These are phyloP conservation scores for Puntigrus tetrazona DNA, from an alignment of 2,113 vertebrate species.

Conservation along the genomic window DNA sequence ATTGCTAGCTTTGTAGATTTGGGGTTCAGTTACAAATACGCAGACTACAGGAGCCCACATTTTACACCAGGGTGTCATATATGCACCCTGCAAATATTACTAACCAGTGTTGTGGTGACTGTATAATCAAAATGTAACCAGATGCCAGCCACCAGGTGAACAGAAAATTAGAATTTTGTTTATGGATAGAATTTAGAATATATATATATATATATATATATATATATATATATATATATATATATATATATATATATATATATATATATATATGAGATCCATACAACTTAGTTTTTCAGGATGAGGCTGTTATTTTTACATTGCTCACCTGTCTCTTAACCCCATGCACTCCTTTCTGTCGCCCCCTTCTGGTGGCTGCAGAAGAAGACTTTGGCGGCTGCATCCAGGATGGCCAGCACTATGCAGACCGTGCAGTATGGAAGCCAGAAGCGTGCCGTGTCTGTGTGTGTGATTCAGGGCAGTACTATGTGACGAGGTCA, in stretches of 20 bases:
- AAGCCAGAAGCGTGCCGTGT: constrained; percentile 92
- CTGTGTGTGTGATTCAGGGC: constrained; percentile 93
- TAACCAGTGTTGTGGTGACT: constrained; percentile 7
- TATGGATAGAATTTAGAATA: not conserved
- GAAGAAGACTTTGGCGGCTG: constrained; percentile 83
- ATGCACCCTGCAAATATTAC: constrained; percentile 28
- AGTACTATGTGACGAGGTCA: constrained; percentile 93
- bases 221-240: not conserved
- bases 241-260: not conserved
- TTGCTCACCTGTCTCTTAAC: constrained; percentile 54
- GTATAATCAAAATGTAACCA: constrained; percentile 34
- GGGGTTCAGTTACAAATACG: constrained; percentile 50
- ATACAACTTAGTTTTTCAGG: not conserved
- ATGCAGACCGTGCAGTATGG: constrained; percentile 96
- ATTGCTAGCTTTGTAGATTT: constrained; percentile 62
- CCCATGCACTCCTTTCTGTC: constrained; percentile 37
- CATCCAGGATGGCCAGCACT: constrained; percentile 86
- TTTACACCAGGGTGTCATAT: constrained; percentile 46
- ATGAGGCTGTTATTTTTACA: not conserved
- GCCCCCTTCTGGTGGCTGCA: constrained; percentile 73
- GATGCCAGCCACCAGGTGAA: not conserved
- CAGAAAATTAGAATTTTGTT: not conserved
- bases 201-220: not conserved
- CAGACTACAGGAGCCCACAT: constrained; percentile 34
- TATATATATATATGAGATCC: not conserved